Percentiles rank a stretch among this genome's conserved stretches.
Evolutionary conservation across 2,888 invertebrate species (phyloP).

Genomic region (Orchestes rusci): DNA sequence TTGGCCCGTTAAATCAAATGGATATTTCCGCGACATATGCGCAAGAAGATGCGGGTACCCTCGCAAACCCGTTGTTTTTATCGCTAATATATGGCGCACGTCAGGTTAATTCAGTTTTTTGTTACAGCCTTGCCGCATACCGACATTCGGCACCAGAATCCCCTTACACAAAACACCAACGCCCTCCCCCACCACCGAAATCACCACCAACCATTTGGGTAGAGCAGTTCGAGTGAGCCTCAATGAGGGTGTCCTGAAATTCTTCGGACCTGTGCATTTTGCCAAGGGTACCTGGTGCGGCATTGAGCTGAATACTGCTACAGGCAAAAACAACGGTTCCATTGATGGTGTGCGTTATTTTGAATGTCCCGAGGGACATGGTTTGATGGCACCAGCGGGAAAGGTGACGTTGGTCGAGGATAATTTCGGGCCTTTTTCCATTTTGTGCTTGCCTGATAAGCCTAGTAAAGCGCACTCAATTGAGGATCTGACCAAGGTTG

Average conservation of each 20-base stretch:
- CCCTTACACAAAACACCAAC: slow-evolving; percentile 27
- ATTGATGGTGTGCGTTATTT: slow-evolving; percentile 58
- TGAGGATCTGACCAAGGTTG: too few relatives aligned
- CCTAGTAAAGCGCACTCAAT: too few relatives aligned
- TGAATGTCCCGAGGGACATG: slow-evolving; percentile 50
- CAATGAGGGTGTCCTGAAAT: slow-evolving; percentile 49
- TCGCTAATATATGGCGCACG: too few relatives aligned
- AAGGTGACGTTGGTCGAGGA: slow-evolving; percentile 31
- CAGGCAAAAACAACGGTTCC: slow-evolving; percentile 57
- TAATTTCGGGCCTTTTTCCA: slow-evolving; percentile 53
- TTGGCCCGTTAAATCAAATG: too few relatives aligned
- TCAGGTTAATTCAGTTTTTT: too few relatives aligned
- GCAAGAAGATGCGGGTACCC: too few relatives aligned
- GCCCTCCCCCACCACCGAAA: slow-evolving; percentile 18
- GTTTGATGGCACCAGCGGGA: slow-evolving; percentile 55
- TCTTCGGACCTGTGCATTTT: slow-evolving; percentile 50
- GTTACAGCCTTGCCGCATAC: slow-evolving; percentile 39
- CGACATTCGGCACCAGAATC: slow-evolving; percentile 37
- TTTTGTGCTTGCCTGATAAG: slow-evolving; percentile 43
- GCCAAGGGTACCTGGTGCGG: slow-evolving; percentile 58
- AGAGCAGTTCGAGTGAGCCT: slow-evolving; percentile 37
- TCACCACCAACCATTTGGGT: slow-evolving; percentile 33
- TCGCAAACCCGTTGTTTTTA: too few relatives aligned
- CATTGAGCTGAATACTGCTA: slow-evolving; percentile 49
- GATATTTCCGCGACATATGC: too few relatives aligned